Percentiles rank a stretch among this genome's conserved stretches.
phyloP scores from a whole-genome alignment of 2,797 vertebrate genomes.

The Enteromius radiatus region DNA sequence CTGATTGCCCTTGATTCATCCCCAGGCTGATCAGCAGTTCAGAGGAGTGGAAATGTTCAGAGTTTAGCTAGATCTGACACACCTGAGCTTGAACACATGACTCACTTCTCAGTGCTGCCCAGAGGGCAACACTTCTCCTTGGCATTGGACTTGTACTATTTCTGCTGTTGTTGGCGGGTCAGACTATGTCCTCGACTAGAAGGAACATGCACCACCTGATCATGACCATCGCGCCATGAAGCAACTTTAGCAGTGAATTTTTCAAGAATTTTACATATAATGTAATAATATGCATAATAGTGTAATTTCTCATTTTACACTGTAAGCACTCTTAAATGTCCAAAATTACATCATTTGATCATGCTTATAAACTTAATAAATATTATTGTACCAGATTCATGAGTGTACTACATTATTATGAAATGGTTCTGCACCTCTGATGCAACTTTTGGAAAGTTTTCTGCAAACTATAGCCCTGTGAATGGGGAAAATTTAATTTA shows the following conservation, averaged over 20 bases:
- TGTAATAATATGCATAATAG: neutral
- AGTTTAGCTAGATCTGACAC: slow-evolving; percentile 69
- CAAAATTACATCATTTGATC: neutral
- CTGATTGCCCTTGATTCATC: slow-evolving; percentile 65
- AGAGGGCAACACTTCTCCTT: slow-evolving; percentile 57
- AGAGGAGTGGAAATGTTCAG: slow-evolving; percentile 69
- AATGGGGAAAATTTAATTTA: neutral
- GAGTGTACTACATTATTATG: neutral
- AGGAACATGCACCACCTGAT: neutral
- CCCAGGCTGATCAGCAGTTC: slow-evolving; percentile 56
- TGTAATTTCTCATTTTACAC: neutral
- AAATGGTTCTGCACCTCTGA: neutral
- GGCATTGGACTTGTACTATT: neutral
- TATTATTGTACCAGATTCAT: neutral
- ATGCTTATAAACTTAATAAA: neutral
- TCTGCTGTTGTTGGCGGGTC: slow-evolving; percentile 12
- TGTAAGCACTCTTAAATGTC: neutral
- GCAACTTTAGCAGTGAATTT: neutral
- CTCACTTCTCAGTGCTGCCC: slow-evolving; percentile 62
- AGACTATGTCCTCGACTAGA: slow-evolving; percentile 1
- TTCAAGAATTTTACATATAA: neutral
- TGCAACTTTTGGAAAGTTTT: neutral
- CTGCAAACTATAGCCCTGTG: neutral
- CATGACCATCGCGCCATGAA: neutral
- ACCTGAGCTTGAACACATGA: slow-evolving; percentile 64